These are phyloP conservation scores for Nyleta sp. DNA, from an alignment of 2,888 invertebrate genomes.

Conservation along the genomic window DNA sequence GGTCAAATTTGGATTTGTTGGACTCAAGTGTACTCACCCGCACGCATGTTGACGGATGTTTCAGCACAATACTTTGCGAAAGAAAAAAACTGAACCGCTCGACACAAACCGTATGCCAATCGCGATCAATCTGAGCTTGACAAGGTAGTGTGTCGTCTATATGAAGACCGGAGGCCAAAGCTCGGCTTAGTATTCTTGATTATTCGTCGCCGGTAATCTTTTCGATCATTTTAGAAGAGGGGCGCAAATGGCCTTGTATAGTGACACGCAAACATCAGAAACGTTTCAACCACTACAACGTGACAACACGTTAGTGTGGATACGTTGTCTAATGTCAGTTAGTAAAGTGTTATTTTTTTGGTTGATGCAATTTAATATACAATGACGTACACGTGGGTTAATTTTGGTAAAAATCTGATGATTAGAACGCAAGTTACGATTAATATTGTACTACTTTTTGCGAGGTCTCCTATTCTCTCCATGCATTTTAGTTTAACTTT, in stretches of 20 bases:
- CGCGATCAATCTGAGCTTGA: conserved; percentile 56
- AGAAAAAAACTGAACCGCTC: conserved; percentile 23
- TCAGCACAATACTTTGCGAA: conserved; percentile 14
- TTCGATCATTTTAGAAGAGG: conserved; percentile 42
- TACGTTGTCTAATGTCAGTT: too few relatives aligned
- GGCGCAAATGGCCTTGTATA: conserved; percentile 27
- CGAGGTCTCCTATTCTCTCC: too few relatives aligned
- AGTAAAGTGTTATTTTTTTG: too few relatives aligned
- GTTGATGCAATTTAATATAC: too few relatives aligned
- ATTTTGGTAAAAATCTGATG: too few relatives aligned
- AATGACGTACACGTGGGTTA: too few relatives aligned
- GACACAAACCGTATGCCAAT: conserved; percentile 50
- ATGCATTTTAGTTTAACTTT: too few relatives aligned
- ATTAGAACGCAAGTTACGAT: too few relatives aligned
- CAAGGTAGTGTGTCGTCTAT: conserved; percentile 55
- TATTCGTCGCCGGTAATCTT: conserved; percentile 29
- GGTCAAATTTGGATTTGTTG: background rate
- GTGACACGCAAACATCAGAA: background rate
- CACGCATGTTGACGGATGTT: conserved; percentile 11
- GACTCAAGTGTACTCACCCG: conserved; percentile 39
- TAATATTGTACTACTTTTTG: too few relatives aligned
- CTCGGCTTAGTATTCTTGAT: conserved; percentile 45
- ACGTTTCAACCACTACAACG: too few relatives aligned
- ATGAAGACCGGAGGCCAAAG: conserved; percentile 53
- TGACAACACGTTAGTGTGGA: too few relatives aligned